Evolutionary conservation across 2,797 vertebrate genomes (phyloP), one percentile per base, ranked within the genome.

Genomic region (Thunnus albacares): DNA sequence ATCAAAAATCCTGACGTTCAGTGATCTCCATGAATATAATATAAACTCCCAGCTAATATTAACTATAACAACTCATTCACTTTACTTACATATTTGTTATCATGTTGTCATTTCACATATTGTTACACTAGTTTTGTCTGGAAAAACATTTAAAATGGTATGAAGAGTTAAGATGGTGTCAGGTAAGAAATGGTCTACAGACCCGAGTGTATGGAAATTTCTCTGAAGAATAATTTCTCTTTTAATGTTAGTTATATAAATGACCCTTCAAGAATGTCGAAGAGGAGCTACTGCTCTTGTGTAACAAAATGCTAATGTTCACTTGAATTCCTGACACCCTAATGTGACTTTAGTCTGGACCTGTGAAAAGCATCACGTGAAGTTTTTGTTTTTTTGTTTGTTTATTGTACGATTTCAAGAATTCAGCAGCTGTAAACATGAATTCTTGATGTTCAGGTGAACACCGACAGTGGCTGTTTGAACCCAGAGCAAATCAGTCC

Each of bases 401-500:
- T 3, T 43, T 14, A 43, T 14, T 43, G 41, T 43, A 43, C 2
- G 2, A n/a, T 18, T 51, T 51, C 17, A 51, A 51, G 47, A 20
- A 51, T 51, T 51, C 17, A 13, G 12, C 41, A 43, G 13, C 18
- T 51, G 17, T 5, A 47, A 47, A 47, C 15, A 20, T 51, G 2
- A n/a, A 20, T 20, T 30, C 1, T 55, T 26, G 12, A 62, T 24
- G 47, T 28, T 51, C 33, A 47, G 18, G 14, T 51, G n/a, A 59
- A n/a, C 20, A 2, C 28, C 75, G 26, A 61, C 63, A 28, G 79
- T 68, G 80, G 20, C 82, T 80, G 84, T 72, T 82, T 88, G 82
- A 92, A 90, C 78, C 80, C 84, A 74, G 78, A 85, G 71, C 33
- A 43, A 18, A 55, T 61, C 49, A 71, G 3, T 22, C 60, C 33